Base-by-base conservation (phyloP, 2,888 invertebrate genomes). In the Operophtera brumata region DNA sequence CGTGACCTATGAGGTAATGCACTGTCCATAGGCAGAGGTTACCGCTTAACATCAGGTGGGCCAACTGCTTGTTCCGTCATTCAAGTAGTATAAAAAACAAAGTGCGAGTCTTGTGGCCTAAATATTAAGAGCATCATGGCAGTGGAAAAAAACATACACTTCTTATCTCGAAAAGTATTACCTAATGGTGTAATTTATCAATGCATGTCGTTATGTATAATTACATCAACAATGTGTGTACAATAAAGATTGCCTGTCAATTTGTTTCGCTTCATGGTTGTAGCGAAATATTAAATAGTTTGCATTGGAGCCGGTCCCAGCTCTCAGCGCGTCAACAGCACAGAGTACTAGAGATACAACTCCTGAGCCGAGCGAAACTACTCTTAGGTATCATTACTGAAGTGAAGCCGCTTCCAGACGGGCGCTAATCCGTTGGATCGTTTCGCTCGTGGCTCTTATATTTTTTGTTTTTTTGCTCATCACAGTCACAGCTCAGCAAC, bases 221-320 rank as follows among this genome's bases (percentile, higher is more conserved):
- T 47, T 47, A 53, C 37, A 44, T 46, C 11, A n/a, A 4, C 46
- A n/a, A n/a, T n/a, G n/a, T n/a, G n/a, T n/a, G 14, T n/a, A 40
- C 37, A 43, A 37, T 40, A 34, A 46, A 37, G n/a, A n/a, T 45
- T 47, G 28, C 26, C 25, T 46, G 43, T 45, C 51, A 46, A 44
- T 35, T 54, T 46, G 43, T 52, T 46, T 34, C 48, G 35, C 41
- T 8, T 40, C 8, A 52, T 40, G n/a, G 35, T 39, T 46, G 48
- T 49, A 53, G 34, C 39, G 32, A 35, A 44, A 28, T 13, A 13
- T 41, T 32, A 40, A 45, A 34, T 26, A n/a, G 39, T 13, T 20
- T 20, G 20, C 20, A 8, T 54, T 59, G 59, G 54, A 54, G 14
- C 37, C 39, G 25, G 25, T 50, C 59, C n/a, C 56, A 60, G 51